These are phyloP conservation scores for Drosophila quadrilineata DNA, from an alignment of 1,140 invertebrate genomes.

Conservation along the genomic window DNA sequence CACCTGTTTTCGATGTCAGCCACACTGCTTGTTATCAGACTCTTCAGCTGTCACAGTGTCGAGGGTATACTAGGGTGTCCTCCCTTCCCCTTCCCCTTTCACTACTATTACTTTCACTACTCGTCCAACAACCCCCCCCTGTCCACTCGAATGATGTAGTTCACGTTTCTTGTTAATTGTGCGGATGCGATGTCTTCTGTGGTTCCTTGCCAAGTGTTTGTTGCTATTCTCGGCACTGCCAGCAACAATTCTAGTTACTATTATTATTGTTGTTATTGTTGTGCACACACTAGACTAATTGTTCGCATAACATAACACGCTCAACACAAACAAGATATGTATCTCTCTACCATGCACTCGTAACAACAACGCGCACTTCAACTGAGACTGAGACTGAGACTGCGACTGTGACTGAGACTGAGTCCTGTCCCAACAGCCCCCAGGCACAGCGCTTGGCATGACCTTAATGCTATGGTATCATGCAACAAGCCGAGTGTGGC, in stretches of 20 bases:
- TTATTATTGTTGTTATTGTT: conserved; percentile 20
- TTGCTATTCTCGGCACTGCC: conserved; percentile 54
- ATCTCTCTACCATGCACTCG: too few species aligned
- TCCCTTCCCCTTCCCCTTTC: not conserved
- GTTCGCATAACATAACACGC: conserved; percentile 12
- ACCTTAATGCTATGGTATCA: conserved; percentile 22
- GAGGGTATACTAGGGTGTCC: not conserved
- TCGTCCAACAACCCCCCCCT: too few species aligned
- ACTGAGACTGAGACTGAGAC: too few species aligned
- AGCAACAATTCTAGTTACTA: conserved; percentile 36
- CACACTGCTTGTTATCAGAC: conserved; percentile 44
- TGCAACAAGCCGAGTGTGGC: too few species aligned
- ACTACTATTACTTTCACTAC: not conserved
- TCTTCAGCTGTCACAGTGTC: conserved; percentile 37
- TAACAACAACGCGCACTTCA: not conserved
- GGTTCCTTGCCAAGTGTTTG: conserved; percentile 21
- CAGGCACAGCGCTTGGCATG: conserved; percentile 20
- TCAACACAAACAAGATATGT: too few species aligned
- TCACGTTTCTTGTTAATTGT: conserved; percentile 29
- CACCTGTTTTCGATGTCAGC: conserved; percentile 28
- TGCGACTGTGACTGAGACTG: not conserved
- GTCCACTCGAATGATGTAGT: too few species aligned
- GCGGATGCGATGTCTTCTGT: conserved; percentile 27
- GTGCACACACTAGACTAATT: conserved; percentile 33
- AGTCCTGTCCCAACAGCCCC: conserved; percentile 14